Conservation (phyloP, 2,888 invertebrate species). For the Diarsia mendica region DNA sequence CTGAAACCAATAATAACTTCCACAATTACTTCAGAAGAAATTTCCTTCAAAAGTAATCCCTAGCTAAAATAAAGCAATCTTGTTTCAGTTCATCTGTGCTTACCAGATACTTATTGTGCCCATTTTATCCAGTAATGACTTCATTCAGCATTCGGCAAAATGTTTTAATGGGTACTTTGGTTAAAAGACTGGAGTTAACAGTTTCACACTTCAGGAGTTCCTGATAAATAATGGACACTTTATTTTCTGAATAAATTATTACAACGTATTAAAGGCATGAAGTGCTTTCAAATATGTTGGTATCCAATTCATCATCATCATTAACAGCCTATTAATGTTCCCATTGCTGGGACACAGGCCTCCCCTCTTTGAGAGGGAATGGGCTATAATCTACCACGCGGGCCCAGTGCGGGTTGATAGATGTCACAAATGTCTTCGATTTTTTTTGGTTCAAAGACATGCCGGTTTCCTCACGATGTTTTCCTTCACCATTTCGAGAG, state of each 20-base stretch:
- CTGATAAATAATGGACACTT: neutral
- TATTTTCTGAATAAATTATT: neutral
- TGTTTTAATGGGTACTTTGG: constrained; percentile 57
- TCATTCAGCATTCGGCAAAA: constrained; percentile 44
- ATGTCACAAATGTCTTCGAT: no score
- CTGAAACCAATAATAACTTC: neutral
- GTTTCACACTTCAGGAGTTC: constrained; percentile 33
- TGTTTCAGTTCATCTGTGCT: constrained; percentile 11
- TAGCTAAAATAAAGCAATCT: neutral
- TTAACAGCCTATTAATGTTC: no score
- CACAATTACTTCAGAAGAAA: no score
- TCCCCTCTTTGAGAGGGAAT: no score
- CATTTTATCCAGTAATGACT: constrained; percentile 52
- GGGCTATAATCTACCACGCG: no score
- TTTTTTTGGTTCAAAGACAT: no score
- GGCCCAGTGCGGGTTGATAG: no score
- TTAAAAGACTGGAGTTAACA: constrained; percentile 17
- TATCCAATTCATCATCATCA: no score
- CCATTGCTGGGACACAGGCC: no score
- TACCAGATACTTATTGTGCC: constrained; percentile 36
- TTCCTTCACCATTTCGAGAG: no score
- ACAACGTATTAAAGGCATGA: neutral
- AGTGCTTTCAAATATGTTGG: neutral
- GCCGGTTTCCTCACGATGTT: no score
- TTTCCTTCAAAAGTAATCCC: neutral